Conservation (phyloP, 2,888 invertebrate species). For the Hirtodrosophila alboralis region DNA sequence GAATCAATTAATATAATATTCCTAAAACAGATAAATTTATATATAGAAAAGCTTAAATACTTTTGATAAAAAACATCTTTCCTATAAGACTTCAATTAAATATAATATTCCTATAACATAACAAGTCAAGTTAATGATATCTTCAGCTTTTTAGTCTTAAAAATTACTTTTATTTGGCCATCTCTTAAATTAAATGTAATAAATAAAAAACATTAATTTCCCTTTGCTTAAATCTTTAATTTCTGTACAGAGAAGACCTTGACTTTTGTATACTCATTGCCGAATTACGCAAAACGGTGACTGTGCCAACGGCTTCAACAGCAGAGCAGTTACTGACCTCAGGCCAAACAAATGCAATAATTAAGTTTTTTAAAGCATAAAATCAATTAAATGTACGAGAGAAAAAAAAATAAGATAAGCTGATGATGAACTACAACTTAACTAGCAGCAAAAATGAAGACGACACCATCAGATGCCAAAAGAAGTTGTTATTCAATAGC, state of each 20-base stretch:
- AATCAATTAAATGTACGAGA: slow-evolving; percentile 60
- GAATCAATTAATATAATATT: no score
- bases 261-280: slow-evolving; percentile 22
- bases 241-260: slow-evolving; percentile 22
- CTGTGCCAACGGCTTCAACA: no score
- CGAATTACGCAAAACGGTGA: slow-evolving; percentile 41
- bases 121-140: no score
- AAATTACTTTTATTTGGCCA: no score
- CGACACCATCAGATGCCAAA: slow-evolving; percentile 34
- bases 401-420: slow-evolving; percentile 10
- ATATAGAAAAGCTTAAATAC: no score
- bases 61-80: no score
- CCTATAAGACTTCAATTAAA: no score
- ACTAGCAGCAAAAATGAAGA: slow-evolving; percentile 33
- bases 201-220: slow-evolving; percentile 15
- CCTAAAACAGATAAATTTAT: no score
- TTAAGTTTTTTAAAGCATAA: slow-evolving; percentile 68
- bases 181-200: slow-evolving; percentile 12
- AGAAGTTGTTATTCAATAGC: slow-evolving; percentile 45
- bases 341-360: slow-evolving; percentile 56
- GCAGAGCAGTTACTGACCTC: slow-evolving; percentile 56
- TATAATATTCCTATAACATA: no score
- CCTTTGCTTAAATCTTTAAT: slow-evolving; percentile 8
- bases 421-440: slow-evolving; percentile 40
- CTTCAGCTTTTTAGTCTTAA: no score